A percentile compares a stretch with the other conserved stretches of the same genome.
These are phyloP conservation scores for Megaceryle alcyon DNA, from an alignment of 2,797 vertebrate genomes.

Conservation along the genomic window DNA sequence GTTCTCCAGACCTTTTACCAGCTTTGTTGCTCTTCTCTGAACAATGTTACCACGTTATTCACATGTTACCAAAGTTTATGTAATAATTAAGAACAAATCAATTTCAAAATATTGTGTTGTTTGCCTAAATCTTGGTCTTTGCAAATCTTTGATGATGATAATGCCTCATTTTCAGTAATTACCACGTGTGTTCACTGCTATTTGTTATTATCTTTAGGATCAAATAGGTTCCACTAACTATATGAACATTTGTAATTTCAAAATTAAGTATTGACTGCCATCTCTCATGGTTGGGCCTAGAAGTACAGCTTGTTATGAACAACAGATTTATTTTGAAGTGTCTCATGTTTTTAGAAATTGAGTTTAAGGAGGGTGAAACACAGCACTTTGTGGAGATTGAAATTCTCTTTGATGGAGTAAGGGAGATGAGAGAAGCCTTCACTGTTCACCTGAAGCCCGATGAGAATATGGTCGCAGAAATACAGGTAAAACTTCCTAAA, in stretches of 20 bases:
- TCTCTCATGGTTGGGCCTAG: neutral
- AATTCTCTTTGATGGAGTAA: conserved; percentile 87
- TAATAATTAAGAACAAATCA: neutral
- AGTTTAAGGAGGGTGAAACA: conserved; percentile 90
- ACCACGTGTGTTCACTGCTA: neutral
- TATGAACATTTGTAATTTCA: neutral
- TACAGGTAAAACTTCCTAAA: conserved; percentile 80
- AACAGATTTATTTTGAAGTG: neutral
- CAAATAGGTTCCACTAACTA: neutral
- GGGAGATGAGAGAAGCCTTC: conserved; percentile 95
- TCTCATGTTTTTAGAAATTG: conserved; percentile 84
- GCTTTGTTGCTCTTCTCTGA: too few species aligned
- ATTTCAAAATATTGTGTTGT: neutral
- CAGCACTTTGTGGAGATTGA: conserved; percentile 89
- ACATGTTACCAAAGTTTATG: neutral
- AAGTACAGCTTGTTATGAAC: neutral
- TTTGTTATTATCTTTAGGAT: neutral
- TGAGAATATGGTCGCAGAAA: conserved; percentile 94
- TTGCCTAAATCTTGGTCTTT: neutral
- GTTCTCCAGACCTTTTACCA: too few species aligned
- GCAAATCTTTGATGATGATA: neutral
- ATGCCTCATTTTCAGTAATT: neutral
- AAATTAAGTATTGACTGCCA: neutral
- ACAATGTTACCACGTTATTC: neutral
- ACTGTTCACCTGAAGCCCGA: conserved; percentile 93